Evolutionary conservation across 1,140 invertebrate genomes (phyloP).

Genomic region (Drosophila sp.): DNA sequence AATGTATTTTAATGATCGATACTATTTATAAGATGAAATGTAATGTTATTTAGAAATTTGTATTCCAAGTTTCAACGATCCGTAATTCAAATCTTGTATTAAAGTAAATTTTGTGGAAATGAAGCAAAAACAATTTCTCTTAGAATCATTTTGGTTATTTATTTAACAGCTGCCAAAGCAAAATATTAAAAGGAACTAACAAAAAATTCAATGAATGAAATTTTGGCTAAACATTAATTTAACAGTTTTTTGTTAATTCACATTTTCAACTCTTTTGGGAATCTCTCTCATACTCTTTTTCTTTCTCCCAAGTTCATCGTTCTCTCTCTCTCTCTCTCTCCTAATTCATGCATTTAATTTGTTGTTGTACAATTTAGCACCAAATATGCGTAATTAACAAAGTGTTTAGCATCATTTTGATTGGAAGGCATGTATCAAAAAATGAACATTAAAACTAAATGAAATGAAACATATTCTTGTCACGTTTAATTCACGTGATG

Average conservation of each 20-base stretch:
- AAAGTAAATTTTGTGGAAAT: neutral
- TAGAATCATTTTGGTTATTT: neutral
- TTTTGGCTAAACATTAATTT: neutral
- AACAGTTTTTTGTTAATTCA: neutral
- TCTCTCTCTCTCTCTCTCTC: neutral
- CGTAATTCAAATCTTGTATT: too few relatives aligned
- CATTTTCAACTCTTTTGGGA: neutral
- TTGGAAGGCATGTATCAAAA: neutral
- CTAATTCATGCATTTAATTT: neutral
- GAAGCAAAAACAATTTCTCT: neutral
- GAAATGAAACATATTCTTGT: slow-evolving; percentile 1
- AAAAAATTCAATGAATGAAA: neutral
- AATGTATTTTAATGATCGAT: too few relatives aligned
- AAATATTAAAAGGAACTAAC: neutral
- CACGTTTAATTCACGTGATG: neutral
- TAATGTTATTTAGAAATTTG: too few relatives aligned
- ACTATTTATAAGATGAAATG: too few relatives aligned
- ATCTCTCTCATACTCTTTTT: neutral
- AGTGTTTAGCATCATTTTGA: neutral
- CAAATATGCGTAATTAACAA: slow-evolving; percentile 16
- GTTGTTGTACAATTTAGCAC: slow-evolving; percentile 18
- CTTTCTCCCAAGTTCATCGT: neutral
- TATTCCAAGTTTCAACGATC: too few relatives aligned
- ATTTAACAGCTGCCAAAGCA: neutral
- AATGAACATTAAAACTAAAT: neutral